These are phyloP conservation scores for Patella vulgata DNA, from an alignment of 1,140 invertebrate species.

Conservation along the genomic window DNA sequence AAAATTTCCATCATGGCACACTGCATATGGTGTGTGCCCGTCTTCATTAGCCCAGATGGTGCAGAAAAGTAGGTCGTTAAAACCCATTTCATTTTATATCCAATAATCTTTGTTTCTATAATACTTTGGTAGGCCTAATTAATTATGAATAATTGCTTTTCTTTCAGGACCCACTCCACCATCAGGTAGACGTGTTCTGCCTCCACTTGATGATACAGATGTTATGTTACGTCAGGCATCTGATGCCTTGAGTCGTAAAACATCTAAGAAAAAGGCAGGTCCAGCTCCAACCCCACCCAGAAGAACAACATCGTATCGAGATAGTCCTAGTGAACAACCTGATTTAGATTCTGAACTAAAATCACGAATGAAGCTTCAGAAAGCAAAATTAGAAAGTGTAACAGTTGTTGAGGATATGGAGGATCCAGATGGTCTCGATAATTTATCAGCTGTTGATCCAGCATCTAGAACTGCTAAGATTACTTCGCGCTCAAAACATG, in stretches of 20 bases:
- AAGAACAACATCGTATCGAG: slow-evolving; percentile 44
- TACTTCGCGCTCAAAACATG: slow-evolving; percentile 12
- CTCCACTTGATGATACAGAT: slow-evolving; percentile 55
- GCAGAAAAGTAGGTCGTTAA: too few species aligned
- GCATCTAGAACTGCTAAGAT: slow-evolving; percentile 12
- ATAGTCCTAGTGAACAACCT: slow-evolving; percentile 8
- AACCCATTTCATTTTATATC: too few species aligned
- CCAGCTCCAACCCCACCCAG: slow-evolving; percentile 44
- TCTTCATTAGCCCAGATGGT: too few species aligned
- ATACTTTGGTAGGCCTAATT: too few species aligned
- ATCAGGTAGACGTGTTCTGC: slow-evolving; percentile 48
- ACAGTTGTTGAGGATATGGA: slow-evolving; percentile 38
- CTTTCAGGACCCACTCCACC: slow-evolving; percentile 57
- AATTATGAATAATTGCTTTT: too few species aligned
- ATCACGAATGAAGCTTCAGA: slow-evolving; percentile 59
- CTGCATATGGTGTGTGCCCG: too few species aligned
- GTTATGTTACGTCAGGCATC: slow-evolving; percentile 36
- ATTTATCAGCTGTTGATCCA: slow-evolving; percentile 18
- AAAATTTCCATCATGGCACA: too few species aligned
- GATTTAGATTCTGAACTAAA: slow-evolving; percentile 53
- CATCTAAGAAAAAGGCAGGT: slow-evolving; percentile 45
- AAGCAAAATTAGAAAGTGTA: slow-evolving; percentile 58
- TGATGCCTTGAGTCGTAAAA: slow-evolving; percentile 46
- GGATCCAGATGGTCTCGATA: slow-evolving; percentile 13
- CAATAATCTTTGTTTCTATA: too few species aligned